Evolutionary conservation across 2,888 invertebrate species (phyloP).

Genomic region (Dryobota labecula): DNA sequence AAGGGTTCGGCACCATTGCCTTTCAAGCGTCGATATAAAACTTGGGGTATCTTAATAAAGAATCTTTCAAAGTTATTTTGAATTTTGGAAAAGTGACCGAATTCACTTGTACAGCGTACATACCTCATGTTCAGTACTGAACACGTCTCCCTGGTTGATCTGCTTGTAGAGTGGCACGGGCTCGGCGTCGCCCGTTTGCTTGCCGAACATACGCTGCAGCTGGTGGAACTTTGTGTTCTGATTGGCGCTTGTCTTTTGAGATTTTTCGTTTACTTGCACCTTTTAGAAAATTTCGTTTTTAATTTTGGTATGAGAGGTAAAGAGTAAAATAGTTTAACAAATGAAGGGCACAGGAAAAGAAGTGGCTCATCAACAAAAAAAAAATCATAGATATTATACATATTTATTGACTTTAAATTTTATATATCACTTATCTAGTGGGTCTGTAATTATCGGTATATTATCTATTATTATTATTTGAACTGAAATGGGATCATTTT

Average conservation of each 20-base stretch:
- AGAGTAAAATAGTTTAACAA: background rate
- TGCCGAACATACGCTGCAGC: conserved; percentile 94
- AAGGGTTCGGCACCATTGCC: too few species aligned
- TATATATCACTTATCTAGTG: too few species aligned
- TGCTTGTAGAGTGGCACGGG: conserved; percentile 90
- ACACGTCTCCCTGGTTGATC: conserved; percentile 91
- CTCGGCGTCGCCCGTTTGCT: conserved; percentile 86
- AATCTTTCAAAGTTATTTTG: too few species aligned
- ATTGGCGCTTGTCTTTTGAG: conserved; percentile 94
- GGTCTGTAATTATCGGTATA: too few species aligned
- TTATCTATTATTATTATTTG: too few species aligned
- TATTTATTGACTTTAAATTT: too few species aligned
- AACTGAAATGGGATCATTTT: too few species aligned
- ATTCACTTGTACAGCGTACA: background rate
- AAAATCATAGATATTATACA: too few species aligned
- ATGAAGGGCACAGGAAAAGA: too few species aligned
- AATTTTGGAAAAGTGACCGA: background rate
- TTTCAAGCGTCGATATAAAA: too few species aligned
- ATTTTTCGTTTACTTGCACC: conserved; percentile 91
- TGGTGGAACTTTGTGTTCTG: conserved; percentile 95
- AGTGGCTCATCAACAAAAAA: too few species aligned
- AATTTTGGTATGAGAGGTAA: background rate
- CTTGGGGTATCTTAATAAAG: background rate
- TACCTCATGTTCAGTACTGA: conserved; percentile 91
- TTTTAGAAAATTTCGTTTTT: conserved; percentile 39